Percentiles rank a stretch among this genome's conserved stretches.
These are phyloP conservation scores for Euzophera pinguis DNA, from an alignment of 2,888 invertebrate genomes.

Conservation along the genomic window DNA sequence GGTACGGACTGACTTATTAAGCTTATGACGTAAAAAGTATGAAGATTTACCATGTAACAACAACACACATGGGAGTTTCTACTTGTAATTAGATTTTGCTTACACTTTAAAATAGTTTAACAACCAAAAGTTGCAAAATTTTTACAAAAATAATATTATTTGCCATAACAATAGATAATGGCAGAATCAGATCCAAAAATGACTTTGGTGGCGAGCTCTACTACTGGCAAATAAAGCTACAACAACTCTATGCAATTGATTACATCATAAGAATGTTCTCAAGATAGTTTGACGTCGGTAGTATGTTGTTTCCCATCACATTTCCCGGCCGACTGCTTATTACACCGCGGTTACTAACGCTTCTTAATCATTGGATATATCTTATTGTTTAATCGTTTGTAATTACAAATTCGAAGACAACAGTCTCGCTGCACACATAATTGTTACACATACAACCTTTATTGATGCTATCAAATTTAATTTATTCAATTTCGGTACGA, in stretches of 20 bases:
- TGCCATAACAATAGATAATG: too few relatives aligned
- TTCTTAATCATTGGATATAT: slow-evolving; percentile 42
- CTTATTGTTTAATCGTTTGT: slow-evolving; percentile 38
- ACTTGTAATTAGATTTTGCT: too few relatives aligned
- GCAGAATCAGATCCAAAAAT: too few relatives aligned
- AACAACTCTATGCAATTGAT: slow-evolving; percentile 39
- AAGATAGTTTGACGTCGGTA: slow-evolving; percentile 40
- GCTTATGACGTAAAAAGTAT: too few relatives aligned
- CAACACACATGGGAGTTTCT: too few relatives aligned
- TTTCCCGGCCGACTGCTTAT: slow-evolving; percentile 44
- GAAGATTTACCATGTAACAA: too few relatives aligned
- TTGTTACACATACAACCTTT: neutral
- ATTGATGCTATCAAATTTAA: neutral
- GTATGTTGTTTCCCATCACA: slow-evolving; percentile 49
- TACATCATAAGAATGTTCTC: slow-evolving; percentile 60
- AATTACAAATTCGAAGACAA: slow-evolving; percentile 15
- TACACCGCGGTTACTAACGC: slow-evolving; percentile 38
- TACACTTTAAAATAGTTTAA: too few relatives aligned
- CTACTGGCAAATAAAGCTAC: neutral
- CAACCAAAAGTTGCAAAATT: too few relatives aligned
- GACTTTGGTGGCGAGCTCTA: too few relatives aligned
- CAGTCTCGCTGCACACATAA: slow-evolving; percentile 17
- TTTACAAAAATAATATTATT: too few relatives aligned
- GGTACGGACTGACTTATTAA: too few relatives aligned
- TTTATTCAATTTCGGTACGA: neutral